Evolutionary conservation across 2,113 vertebrate species (phyloP), one percentile per base, ranked within the genome.

Genomic region (Lota lota): DNA sequence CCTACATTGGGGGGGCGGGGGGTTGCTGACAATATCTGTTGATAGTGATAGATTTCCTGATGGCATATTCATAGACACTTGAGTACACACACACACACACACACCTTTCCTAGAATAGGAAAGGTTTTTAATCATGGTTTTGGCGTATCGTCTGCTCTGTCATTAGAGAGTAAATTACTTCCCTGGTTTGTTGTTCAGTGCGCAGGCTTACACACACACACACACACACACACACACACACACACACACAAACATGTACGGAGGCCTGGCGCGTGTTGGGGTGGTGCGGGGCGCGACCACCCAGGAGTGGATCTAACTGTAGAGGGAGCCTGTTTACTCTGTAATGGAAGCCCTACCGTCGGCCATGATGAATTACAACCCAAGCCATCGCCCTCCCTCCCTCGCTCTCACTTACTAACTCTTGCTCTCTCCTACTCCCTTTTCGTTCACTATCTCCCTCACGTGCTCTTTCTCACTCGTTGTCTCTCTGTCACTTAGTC

Each of bases 101-200:
- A 70, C 64, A 59, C 64, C 64, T 62, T 64, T 69, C 80, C 72
- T 70, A 79, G 82, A 85, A 80, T 83, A 88, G 79, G 82, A 50
- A 73, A 61, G 75, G 72, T 79, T 86, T 85, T 85, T 87, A 88
- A 87, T 89, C 79, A 85, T n/a, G 54, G 63, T 85, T 84, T 79
- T 83, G 71, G 77, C 82, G 75, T 28, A 67, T 86, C 50, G n/a
- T 72, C 67, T 68, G 74, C 81, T 74, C 70, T 90, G 85, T 85
- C 87, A 84, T 89, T 88, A 83, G 64, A 83, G 64, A 88, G 79
- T 77, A 80, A 85, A 88, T 84, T 70, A 85, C 77, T 85, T 85
- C 78, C 78, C 19, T 63, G 78, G 74, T 67, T 80, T 66, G 70
- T 84, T 78, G 70, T 51, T 69, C 63, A 69, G 69, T 65, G 68